These are phyloP conservation scores for Entosphenus tridentatus DNA, from an alignment of 2,113 vertebrate genomes.

Conservation along the genomic window DNA sequence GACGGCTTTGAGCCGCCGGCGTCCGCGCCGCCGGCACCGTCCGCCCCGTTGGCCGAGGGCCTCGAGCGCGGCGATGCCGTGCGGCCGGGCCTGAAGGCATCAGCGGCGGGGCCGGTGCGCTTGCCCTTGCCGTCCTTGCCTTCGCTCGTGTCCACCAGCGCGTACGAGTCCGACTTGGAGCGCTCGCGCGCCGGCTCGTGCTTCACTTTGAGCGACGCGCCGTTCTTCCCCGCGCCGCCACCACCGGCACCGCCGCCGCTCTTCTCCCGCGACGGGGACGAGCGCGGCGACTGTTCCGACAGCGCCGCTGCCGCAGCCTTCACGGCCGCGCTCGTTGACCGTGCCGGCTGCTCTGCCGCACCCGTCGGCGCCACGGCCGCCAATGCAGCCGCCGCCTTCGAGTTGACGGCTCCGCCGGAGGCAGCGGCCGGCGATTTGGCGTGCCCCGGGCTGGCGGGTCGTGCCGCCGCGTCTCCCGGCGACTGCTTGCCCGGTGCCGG, in stretches of 20 bases:
- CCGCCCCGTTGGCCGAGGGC: too few relatives aligned
- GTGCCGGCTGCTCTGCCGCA: too few relatives aligned
- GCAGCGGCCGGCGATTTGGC: not conserved
- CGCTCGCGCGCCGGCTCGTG: constrained; percentile 79
- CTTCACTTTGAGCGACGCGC: constrained; percentile 50
- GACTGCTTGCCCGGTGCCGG: not conserved
- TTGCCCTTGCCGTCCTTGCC: not conserved
- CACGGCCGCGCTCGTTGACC: too few relatives aligned
- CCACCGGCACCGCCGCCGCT: constrained; percentile 16
- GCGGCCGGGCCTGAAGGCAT: too few relatives aligned
- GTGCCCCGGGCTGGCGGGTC: not conserved
- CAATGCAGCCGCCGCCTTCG: too few relatives aligned
- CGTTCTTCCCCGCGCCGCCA: constrained; percentile 34
- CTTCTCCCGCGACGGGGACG: constrained; percentile 60
- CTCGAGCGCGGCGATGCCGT: too few relatives aligned
- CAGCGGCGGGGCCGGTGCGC: too few relatives aligned
- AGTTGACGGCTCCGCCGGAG: too few relatives aligned
- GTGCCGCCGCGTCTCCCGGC: not conserved
- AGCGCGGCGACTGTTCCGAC: constrained; percentile 29
- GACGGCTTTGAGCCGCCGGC: constrained; percentile 25
- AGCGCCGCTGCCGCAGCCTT: too few relatives aligned
- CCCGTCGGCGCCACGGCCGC: too few relatives aligned
- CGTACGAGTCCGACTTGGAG: constrained; percentile 94
- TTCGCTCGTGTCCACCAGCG: constrained; percentile 47
- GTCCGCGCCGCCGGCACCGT: too few relatives aligned